Base-by-base conservation (phyloP, 2,797 vertebrate species). In the Gallirallus australis region DNA sequence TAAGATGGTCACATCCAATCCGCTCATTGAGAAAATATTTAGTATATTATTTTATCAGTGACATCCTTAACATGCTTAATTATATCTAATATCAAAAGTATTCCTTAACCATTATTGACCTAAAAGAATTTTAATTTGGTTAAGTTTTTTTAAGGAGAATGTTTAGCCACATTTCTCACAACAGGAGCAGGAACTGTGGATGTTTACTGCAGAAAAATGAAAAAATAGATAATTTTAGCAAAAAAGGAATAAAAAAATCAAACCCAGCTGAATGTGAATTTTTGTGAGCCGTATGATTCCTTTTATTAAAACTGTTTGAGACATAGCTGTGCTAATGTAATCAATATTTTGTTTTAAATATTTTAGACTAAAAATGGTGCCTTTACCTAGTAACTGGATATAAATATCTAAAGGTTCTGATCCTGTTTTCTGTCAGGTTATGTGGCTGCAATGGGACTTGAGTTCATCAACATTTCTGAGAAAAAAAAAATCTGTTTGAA, bases 141-240 rank as follows among this genome's bases (percentile, higher is more conserved):
- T 7, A 45, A 2, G 23, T 66, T 54, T 11, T 65, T 73, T 69
- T 85, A 57, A 54, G 37, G 6, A 24, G 59, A 77, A 35, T 3
- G 7, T 20, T 40, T 86, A 5, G 4, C 5, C 7, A 54, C 0
- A 0, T 90, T 37, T 61, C 4, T 54, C 6, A 56, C 20, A 78
- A 12, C 3, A 50, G 6, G 9, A 52, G 15, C 14, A 63, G 6
- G 2, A 3, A 35, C 5, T n/a, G 3, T 30, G 9, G 15, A 20
- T 40, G 25, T 60, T 59, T 86, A 52, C 12, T n/a, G 5, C 1
- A 42, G 5, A 7, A 76, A 82, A 57, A 52, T 11, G 39, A 64
- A 5, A 18, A 4, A 30, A 42, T 5, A 70, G 13, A 10, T 59
- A 20, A 45, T 65, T 86, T 86, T 59, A 80, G 7, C 4, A 2